These are phyloP conservation scores for Horisme vitalbata DNA, from an alignment of 2,888 invertebrate genomes.

Conservation along the genomic window DNA sequence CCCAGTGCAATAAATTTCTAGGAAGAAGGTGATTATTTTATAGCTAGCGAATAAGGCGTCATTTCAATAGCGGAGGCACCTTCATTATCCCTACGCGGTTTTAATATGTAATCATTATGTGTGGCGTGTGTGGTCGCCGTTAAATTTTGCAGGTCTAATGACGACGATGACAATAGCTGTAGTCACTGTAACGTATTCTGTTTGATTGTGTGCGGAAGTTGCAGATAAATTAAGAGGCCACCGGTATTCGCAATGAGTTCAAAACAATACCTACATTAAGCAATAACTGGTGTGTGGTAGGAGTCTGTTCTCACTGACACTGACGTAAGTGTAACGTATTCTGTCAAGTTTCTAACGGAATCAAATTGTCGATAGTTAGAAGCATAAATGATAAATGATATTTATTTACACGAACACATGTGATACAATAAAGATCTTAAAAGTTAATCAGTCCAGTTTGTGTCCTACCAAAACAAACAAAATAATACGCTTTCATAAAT, in stretches of 20 bases:
- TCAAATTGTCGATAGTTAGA: too few species aligned
- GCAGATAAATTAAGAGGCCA: conserved; percentile 55
- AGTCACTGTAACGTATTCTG: conserved; percentile 27
- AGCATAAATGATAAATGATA: too few species aligned
- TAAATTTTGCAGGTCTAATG: conserved; percentile 48
- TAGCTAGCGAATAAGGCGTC: conserved; percentile 28
- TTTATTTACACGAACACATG: too few species aligned
- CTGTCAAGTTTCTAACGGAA: too few species aligned
- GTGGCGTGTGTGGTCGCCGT: conserved; percentile 28
- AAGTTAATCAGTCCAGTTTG: too few species aligned
- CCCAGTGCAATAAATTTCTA: conserved; percentile 32
- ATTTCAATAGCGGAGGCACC: conserved; percentile 27
- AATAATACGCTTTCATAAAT: too few species aligned
- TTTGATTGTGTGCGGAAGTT: conserved; percentile 42
- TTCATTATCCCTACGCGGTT: conserved; percentile 31
- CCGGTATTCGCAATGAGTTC: conserved; percentile 50
- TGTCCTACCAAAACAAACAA: too few species aligned
- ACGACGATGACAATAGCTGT: conserved; percentile 54
- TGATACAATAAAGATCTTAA: too few species aligned
- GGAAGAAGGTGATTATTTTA: conserved; percentile 32
- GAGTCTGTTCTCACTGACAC: too few species aligned
- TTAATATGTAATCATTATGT: conserved; percentile 32
- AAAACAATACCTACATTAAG: conserved; percentile 51
- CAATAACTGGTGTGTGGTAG: conserved; percentile 35
- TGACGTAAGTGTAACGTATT: too few species aligned